Percentiles rank a stretch among this genome's conserved stretches.
These are phyloP conservation scores for Mycteria americana DNA, from an alignment of 2,797 vertebrate species.

Conservation along the genomic window DNA sequence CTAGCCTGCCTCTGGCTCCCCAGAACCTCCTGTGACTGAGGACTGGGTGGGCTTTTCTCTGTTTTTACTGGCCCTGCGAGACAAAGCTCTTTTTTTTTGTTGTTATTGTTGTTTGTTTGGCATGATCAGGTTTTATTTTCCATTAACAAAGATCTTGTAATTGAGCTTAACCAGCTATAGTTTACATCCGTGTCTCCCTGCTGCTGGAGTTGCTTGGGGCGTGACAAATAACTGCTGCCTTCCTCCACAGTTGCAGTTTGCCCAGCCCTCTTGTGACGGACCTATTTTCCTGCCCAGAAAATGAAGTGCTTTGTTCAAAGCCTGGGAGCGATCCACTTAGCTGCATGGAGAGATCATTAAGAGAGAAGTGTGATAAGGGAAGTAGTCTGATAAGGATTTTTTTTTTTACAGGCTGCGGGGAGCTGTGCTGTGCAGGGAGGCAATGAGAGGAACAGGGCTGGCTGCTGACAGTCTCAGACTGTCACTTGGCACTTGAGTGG, in stretches of 20 bases:
- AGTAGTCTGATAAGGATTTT: slow-evolving; percentile 46
- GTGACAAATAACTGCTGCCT: neutral
- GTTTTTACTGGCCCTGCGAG: neutral
- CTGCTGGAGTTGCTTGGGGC: neutral
- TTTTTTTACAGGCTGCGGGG: neutral
- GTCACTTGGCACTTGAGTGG: too few relatives aligned
- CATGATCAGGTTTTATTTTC: neutral
- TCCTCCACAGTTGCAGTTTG: neutral
- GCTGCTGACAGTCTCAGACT: neutral
- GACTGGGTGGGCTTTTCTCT: neutral
- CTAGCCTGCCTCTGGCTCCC: neutral
- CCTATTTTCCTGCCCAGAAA: neutral
- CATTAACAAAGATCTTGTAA: neutral
- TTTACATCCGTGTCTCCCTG: neutral
- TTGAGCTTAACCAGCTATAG: accelerated
- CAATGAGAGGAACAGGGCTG: neutral
- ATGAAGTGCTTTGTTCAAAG: neutral
- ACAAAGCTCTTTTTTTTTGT: neutral
- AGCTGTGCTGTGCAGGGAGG: neutral
- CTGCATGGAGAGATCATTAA: neutral
- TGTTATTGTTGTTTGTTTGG: too few relatives aligned
- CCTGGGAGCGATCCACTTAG: neutral
- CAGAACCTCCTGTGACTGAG: neutral
- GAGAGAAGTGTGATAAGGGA: slow-evolving; percentile 37
- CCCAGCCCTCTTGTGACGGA: neutral